Conservation (phyloP, 2,797 vertebrate genomes). For the Lacerta bilineata region DNA sequence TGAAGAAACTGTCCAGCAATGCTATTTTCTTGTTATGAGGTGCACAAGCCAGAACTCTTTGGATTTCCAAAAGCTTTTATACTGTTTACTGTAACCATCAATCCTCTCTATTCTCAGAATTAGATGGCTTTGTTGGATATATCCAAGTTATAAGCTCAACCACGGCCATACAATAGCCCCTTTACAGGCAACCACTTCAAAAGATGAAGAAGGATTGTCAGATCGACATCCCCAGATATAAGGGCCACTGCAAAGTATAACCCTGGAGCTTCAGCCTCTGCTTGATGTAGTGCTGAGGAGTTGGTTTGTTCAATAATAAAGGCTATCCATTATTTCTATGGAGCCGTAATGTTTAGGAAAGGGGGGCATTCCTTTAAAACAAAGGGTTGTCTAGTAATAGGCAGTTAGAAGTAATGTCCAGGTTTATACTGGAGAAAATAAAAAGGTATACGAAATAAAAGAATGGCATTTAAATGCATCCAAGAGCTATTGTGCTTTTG, state of each 20-base stretch:
- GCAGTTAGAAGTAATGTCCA: conserved; percentile 26
- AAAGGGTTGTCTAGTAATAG: conserved; percentile 19
- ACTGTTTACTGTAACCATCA: conserved; percentile 58
- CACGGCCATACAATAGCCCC: neutral
- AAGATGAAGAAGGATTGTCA: conserved; percentile 26
- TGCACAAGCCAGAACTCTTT: conserved; percentile 38
- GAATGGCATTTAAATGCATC: conserved; percentile 26
- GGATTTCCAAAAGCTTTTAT: conserved; percentile 60
- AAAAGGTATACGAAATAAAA: conserved; percentile 16
- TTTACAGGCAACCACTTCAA: conserved; percentile 55
- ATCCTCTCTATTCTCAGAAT: conserved; percentile 58
- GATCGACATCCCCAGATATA: conserved; percentile 22
- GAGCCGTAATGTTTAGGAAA: conserved; percentile 26
- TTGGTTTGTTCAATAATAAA: conserved; percentile 29
- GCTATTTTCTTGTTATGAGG: conserved; percentile 47
- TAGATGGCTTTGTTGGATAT: conserved; percentile 58
- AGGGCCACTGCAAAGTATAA: conserved; percentile 16
- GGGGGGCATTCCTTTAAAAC: conserved; percentile 32
- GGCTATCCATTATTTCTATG: conserved; percentile 38
- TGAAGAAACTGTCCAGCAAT: conserved; percentile 45
- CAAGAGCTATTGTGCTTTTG: neutral
- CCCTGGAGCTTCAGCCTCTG: conserved; percentile 1
- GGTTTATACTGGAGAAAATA: neutral
- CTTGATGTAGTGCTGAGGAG: conserved; percentile 30
- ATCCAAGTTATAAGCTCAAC: conserved; percentile 48